phyloP scores from a whole-genome alignment of 2,888 invertebrate genomes.

The Abscondita cerata region DNA sequence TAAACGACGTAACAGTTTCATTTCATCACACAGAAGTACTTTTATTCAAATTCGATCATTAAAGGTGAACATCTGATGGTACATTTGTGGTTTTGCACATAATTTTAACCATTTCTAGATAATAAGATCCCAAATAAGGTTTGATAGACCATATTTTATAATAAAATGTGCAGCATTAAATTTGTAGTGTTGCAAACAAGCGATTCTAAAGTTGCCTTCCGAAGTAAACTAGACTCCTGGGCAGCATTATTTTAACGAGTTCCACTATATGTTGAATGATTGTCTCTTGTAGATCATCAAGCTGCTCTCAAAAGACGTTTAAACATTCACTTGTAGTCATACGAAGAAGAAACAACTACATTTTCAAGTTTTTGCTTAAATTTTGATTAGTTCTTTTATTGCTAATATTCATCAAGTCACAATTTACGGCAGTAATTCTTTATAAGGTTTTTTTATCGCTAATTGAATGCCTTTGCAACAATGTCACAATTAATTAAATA shows the following conservation, averaged over 20 bases:
- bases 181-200: constrained; percentile 11
- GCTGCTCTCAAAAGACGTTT: neutral
- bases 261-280: neutral
- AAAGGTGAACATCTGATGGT: constrained; percentile 3
- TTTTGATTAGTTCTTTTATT: neutral
- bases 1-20: too few relatives aligned
- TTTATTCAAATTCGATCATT: too few relatives aligned
- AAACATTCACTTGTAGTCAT: neutral
- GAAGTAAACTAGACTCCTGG: constrained; percentile 2
- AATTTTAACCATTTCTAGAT: constrained; percentile 9
- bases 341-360: constrained; percentile 3
- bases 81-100: constrained; percentile 8
- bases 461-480: too few relatives aligned
- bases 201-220: constrained; percentile 5
- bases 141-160: constrained; percentile 9
- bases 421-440: too few relatives aligned
- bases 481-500: too few relatives aligned
- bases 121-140: constrained; percentile 9
- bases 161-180: neutral
- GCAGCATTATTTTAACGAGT: constrained; percentile 9
- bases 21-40: too few relatives aligned
- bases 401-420: too few relatives aligned
- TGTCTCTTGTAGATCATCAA: constrained; percentile 9
- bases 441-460: too few relatives aligned
- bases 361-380: neutral